Evolutionary conservation across 2,888 invertebrate species (phyloP), one percentile per base, ranked within the genome.

Genomic region (Cremastinae sp.): DNA sequence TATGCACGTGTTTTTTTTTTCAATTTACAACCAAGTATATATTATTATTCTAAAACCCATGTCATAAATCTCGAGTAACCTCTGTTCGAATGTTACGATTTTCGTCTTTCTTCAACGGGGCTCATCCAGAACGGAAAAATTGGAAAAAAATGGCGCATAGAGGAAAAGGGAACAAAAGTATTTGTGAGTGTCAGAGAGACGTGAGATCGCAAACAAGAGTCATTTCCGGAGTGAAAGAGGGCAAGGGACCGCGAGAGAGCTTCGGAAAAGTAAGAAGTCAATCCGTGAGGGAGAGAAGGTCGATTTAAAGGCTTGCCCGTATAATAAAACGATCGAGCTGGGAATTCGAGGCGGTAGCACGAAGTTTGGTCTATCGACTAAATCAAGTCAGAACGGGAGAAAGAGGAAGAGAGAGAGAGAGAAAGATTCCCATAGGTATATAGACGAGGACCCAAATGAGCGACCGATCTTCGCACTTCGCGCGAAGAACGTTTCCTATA

Each of bases 301-400:
- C 80, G 79, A 80, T 81, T 82, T 82, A 82, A 78, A 79, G 79
- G 75, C 77, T 80, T 70, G 28, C 66, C 75, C 54, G 80, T 81
- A 81, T 81, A 81, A 81, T 81, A 81, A 81, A 82, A 81, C 81
- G 82, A 82, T 81, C 78, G 56, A 78, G 69, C 49, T 61, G 77
- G 64, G 78, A 78, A 79, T 80, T 78, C 78, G 64, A 66, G 76
- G 76, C 54, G 76, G 65, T 74, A 43, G 12, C 70, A 70, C 73
- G 36, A 65, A 74, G 54, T 77, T 74, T 70, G 45, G 71, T 71
- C 76, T 68, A 73, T 78, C 73, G 76, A 71, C 75, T 78, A 78
- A 78, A 79, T 78, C 80, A 79, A 75, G 75, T 56, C 59, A 69
- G 64, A 69, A 64, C 72, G 76, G 51, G 59, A 16, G 58, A 36